Conservation (phyloP, 2,113 vertebrate species). For the Calonectris borealis region DNA sequence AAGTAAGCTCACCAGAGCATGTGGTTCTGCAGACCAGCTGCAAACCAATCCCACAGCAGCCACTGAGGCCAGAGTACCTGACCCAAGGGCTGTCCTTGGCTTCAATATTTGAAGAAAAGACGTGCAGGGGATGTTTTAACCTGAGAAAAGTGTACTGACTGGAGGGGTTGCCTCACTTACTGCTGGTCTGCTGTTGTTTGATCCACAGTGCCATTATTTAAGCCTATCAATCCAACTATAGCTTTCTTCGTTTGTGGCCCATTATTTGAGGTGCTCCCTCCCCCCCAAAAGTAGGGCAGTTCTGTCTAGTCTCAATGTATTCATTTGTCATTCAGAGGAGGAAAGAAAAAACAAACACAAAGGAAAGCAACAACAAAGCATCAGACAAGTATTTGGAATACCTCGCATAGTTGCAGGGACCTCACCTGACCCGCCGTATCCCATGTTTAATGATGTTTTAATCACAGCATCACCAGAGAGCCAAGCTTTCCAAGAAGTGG, state of each 20-base stretch:
- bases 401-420: background rate
- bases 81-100: background rate
- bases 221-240: background rate
- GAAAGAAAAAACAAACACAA: constrained; percentile 37
- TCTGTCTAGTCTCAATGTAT: background rate
- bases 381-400: constrained; percentile 12
- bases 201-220: background rate
- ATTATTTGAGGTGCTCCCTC: background rate
- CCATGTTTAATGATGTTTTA: background rate
- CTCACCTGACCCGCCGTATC: constrained; percentile 43
- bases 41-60: background rate
- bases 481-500: constrained; percentile 33
- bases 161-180: background rate
- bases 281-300: background rate
- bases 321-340: constrained; percentile 11
- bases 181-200: background rate
- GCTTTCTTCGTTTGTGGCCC: background rate
- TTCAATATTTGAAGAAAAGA: background rate
- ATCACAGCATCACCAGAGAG: background rate
- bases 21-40: background rate
- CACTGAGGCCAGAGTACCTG: background rate
- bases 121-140: background rate
- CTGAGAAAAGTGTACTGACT: background rate
- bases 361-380: background rate
- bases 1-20: background rate